These are phyloP conservation scores for Caenorhabditis brenneri DNA, from an alignment of 1,140 invertebrate species.

Conservation along the genomic window DNA sequence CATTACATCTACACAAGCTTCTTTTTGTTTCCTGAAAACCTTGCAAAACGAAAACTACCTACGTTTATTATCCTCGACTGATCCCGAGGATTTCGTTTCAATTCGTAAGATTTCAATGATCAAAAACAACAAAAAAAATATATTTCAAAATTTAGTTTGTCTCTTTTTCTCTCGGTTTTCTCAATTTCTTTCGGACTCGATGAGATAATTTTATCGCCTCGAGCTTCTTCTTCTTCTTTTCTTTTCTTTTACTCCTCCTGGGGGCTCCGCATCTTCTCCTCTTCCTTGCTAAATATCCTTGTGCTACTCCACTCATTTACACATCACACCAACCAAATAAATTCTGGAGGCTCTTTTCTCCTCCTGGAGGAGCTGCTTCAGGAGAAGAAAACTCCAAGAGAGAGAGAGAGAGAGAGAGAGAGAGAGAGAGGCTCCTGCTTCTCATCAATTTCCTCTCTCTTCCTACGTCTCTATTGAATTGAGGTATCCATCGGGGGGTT, in stretches of 20 bases:
- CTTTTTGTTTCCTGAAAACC: no score
- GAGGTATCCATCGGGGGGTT: neutral
- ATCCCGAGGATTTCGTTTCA: neutral
- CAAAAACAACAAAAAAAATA: neutral
- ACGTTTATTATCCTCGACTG: neutral
- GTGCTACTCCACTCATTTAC: constrained; percentile 11
- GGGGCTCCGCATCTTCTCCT: neutral
- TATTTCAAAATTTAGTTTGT: neutral
- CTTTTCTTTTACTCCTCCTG: neutral
- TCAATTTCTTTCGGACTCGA: neutral
- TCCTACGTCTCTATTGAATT: neutral
- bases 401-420: neutral
- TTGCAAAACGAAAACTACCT: no score
- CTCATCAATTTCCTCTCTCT: constrained; percentile 26
- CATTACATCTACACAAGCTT: no score
- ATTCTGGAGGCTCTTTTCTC: constrained; percentile 13
- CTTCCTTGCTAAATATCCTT: neutral
- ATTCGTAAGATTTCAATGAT: neutral
- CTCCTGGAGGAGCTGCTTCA: no score
- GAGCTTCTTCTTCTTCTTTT: neutral
- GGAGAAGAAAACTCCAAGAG: neutral
- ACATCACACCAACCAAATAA: constrained; percentile 34
- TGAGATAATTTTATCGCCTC: constrained; percentile 33
- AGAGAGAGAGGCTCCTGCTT: neutral
- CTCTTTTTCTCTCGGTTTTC: neutral